A percentile compares a stretch with the other conserved stretches of the same genome.
Conservation (phyloP, 2,888 invertebrate species). For the Perizoma affinitatum region DNA sequence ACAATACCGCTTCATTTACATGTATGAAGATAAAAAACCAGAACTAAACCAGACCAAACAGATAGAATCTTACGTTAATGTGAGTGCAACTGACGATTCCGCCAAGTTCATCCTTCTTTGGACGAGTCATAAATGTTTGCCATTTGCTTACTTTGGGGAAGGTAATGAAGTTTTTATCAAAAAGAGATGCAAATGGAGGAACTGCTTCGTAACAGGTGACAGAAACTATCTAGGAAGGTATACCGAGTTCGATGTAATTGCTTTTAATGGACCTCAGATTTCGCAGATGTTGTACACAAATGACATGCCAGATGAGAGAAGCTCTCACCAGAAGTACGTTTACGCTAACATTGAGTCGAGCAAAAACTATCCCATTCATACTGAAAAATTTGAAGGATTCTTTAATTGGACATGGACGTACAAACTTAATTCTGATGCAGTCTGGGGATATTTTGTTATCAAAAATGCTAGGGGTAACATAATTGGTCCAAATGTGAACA, state of each 20-base stretch:
- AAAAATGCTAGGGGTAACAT: slow-evolving; percentile 50
- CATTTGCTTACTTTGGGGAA: slow-evolving; percentile 57
- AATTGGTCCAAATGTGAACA: slow-evolving; percentile 53
- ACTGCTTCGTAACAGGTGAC: slow-evolving; percentile 65
- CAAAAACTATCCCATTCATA: slow-evolving; percentile 58
- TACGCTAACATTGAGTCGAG: slow-evolving; percentile 65
- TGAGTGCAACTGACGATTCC: slow-evolving; percentile 1
- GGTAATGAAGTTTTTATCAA: slow-evolving; percentile 55
- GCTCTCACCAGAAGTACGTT: slow-evolving; percentile 59
- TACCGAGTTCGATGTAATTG: slow-evolving; percentile 58
- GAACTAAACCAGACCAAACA: background rate
- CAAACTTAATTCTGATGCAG: slow-evolving; percentile 60
- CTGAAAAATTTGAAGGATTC: slow-evolving; percentile 52
- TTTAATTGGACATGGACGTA: slow-evolving; percentile 78
- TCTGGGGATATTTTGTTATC: slow-evolving; percentile 63
- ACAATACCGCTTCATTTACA: slow-evolving; percentile 3
- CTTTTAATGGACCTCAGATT: slow-evolving; percentile 62
- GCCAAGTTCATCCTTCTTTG: slow-evolving; percentile 62
- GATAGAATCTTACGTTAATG: background rate
- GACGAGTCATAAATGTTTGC: slow-evolving; percentile 54
- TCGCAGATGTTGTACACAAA: slow-evolving; percentile 23
- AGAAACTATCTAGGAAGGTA: slow-evolving; percentile 48
- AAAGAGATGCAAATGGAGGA: slow-evolving; percentile 57
- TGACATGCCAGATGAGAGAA: slow-evolving; percentile 51
- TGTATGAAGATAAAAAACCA: background rate